Percentiles rank a stretch among this genome's conserved stretches.
phyloP scores from a whole-genome alignment of 2,797 vertebrate species.

The Sebastolobus alascanus region DNA sequence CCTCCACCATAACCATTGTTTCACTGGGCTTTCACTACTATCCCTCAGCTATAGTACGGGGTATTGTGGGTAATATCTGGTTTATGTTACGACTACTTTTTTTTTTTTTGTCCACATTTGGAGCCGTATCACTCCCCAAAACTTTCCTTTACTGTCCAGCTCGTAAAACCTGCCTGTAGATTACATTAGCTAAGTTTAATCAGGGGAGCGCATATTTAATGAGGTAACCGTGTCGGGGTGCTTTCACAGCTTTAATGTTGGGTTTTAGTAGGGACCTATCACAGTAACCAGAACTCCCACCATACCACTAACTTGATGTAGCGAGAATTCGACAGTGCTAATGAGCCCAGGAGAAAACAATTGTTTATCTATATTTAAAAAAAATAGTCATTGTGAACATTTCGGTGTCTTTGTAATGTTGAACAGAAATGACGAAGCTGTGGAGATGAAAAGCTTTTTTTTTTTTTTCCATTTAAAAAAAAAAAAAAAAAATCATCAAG shows the following conservation, averaged over 20 bases:
- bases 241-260: not conserved
- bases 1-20: not conserved
- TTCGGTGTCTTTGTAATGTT: slow-evolving; percentile 27
- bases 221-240: not conserved
- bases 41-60: not conserved
- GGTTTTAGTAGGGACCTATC: slow-evolving; percentile 27
- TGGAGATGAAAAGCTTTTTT: slow-evolving; percentile 30
- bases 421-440: slow-evolving; percentile 52
- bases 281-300: not conserved
- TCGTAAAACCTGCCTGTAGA: not conserved
- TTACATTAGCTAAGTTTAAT: slow-evolving; percentile 7
- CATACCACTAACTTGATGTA: not conserved
- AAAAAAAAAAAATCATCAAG: not conserved
- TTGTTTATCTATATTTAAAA: not conserved
- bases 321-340: not conserved
- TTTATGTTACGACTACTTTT: not conserved
- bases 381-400: not conserved
- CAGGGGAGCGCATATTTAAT: not conserved
- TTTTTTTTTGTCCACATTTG: not conserved
- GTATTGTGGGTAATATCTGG: not conserved
- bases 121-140: not conserved
- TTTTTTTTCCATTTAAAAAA: not conserved
- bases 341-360: not conserved
- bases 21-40: not conserved
- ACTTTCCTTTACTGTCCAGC: not conserved